Evolutionary conservation across 2,888 invertebrate genomes (phyloP).

Genomic region (Athalia circularis): DNA sequence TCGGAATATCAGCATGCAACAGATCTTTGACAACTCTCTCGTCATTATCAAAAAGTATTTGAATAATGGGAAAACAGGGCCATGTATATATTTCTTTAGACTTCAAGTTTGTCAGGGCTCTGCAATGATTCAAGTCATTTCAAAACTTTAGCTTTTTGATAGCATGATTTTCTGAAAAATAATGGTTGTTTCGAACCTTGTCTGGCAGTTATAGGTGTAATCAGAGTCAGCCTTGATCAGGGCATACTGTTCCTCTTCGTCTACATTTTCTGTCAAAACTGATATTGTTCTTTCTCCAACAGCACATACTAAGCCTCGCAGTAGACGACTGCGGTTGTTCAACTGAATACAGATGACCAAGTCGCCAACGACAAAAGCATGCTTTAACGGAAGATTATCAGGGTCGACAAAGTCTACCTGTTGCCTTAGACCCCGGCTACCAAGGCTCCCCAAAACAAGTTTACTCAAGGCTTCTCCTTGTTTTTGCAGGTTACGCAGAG

Average conservation of each 20-base stretch:
- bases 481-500: conserved; percentile 54
- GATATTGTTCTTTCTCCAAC: conserved; percentile 54
- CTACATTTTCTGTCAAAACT: conserved; percentile 52
- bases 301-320: conserved; percentile 55
- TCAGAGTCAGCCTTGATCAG: conserved; percentile 61
- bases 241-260: conserved; percentile 58
- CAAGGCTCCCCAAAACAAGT: conserved; percentile 54
- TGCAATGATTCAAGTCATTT: conserved; percentile 49
- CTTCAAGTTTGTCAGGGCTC: conserved; percentile 57
- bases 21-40: conserved; percentile 48
- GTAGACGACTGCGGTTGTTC: conserved; percentile 51
- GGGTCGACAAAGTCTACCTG: conserved; percentile 56
- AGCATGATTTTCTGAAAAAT: background rate
- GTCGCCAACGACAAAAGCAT: conserved; percentile 57
- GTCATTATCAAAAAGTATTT: conserved; percentile 57
- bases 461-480: conserved; percentile 59
- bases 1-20: conserved; percentile 53
- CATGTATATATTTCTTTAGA: conserved; percentile 54
- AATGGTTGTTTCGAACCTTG: conserved; percentile 46
- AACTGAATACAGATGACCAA: conserved; percentile 57
- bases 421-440: conserved; percentile 53
- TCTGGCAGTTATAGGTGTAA: conserved; percentile 59
- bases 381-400: conserved; percentile 55
- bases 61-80: conserved; percentile 52
- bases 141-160: background rate